These are phyloP conservation scores for Tribolium madens DNA, from an alignment of 1,140 invertebrate genomes.

Conservation along the genomic window DNA sequence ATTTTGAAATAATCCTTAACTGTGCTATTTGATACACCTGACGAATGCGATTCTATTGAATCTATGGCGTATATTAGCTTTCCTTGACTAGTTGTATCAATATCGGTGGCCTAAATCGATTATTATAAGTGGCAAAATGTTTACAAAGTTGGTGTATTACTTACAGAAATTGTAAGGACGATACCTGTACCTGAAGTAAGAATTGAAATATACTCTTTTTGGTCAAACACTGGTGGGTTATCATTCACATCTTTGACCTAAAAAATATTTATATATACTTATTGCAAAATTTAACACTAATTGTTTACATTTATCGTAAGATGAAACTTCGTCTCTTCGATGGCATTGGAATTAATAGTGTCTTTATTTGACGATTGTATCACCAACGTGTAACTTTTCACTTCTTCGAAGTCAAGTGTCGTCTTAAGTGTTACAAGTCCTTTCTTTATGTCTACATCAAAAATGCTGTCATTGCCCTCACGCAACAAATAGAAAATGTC, in stretches of 20 bases:
- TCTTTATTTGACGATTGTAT: constrained; percentile 66
- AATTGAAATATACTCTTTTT: constrained; percentile 67
- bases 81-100: constrained; percentile 63
- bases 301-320: constrained; percentile 48
- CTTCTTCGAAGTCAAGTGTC: constrained; percentile 64
- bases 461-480: constrained; percentile 9
- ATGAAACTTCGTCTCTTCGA: neutral
- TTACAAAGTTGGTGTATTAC: too few relatives aligned
- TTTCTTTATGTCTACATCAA: constrained; percentile 26
- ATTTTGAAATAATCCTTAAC: neutral
- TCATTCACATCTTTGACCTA: constrained; percentile 70
- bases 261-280: constrained; percentile 5
- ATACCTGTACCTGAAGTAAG: neutral
- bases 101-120: constrained; percentile 68
- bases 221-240: constrained; percentile 66
- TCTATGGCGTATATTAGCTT: constrained; percentile 66
- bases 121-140: too few relatives aligned
- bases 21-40: constrained; percentile 58
- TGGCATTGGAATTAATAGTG: neutral
- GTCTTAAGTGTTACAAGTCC: constrained; percentile 38
- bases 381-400: constrained; percentile 59
- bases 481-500: constrained; percentile 47
- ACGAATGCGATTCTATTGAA: constrained; percentile 62
- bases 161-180: constrained; percentile 66
- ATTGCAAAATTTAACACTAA: neutral